These are phyloP conservation scores for Agapornis canus DNA, from an alignment of 2,797 vertebrate species.

Conservation along the genomic window DNA sequence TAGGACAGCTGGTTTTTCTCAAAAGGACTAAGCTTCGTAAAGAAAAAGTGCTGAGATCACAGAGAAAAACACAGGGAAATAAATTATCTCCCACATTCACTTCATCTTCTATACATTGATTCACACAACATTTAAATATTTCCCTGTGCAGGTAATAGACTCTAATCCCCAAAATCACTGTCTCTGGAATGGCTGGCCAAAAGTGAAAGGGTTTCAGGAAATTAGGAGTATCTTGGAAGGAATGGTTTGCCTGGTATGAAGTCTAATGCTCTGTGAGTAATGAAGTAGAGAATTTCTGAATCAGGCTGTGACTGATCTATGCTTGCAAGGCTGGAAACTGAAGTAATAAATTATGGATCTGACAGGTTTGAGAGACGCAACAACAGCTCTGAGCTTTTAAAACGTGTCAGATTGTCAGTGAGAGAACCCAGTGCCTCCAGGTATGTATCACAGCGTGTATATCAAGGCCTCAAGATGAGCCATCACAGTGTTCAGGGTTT, in stretches of 20 bases:
- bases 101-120: background rate
- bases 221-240: background rate
- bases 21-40: background rate
- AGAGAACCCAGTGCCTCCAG: background rate
- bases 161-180: background rate
- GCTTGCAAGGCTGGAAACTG: background rate
- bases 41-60: background rate
- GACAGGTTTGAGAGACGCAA: background rate
- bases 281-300: background rate
- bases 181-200: background rate
- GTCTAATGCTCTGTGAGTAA: background rate
- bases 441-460: rapidly evolving
- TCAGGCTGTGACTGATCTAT: background rate
- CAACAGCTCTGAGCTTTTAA: background rate
- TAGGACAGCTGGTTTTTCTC: slow-evolving; percentile 19
- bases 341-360: background rate
- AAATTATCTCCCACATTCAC: background rate
- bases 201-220: background rate
- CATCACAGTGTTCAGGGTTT: background rate
- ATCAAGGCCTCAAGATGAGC: background rate
- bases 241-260: background rate
- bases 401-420: background rate
- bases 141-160: background rate
- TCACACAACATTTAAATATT: background rate
- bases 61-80: background rate